phyloP scores from a whole-genome alignment of 2,888 invertebrate species.

The Slavum lentiscoides region DNA sequence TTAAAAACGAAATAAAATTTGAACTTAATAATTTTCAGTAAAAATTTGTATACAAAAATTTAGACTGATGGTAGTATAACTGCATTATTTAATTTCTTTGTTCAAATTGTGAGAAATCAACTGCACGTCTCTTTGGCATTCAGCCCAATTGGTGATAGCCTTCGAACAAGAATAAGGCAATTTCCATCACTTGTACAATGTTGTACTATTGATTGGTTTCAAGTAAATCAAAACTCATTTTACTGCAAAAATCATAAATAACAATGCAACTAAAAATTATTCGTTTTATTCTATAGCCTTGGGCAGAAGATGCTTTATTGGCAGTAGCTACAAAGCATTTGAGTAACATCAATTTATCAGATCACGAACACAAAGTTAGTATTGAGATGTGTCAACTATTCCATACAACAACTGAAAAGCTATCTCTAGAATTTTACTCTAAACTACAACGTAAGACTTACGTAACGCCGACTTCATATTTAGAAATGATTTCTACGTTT shows the following conservation, averaged over 20 bases:
- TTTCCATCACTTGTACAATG: conserved; percentile 93
- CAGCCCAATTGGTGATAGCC: conserved; percentile 87
- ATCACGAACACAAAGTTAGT: conserved; percentile 38
- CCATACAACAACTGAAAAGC: conserved; percentile 77
- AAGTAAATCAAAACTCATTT: conserved; percentile 61
- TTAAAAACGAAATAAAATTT: not conserved
- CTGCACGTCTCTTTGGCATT: conserved; percentile 86
- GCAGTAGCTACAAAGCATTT: conserved; percentile 68
- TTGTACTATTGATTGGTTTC: conserved; percentile 96
- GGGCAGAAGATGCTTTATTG: conserved; percentile 90
- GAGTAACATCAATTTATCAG: conserved; percentile 1
- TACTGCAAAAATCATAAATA: not conserved
- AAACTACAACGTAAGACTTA: conserved; percentile 79
- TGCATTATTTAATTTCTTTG: conserved; percentile 88
- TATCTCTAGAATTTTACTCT: conserved; percentile 69
- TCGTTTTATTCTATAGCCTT: conserved; percentile 60
- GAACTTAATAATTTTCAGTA: too few relatives aligned
- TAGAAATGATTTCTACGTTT: conserved; percentile 89
- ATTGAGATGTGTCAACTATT: conserved; percentile 89
- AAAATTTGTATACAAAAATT: not conserved
- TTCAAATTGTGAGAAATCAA: conserved; percentile 82
- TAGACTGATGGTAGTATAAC: conserved; percentile 90
- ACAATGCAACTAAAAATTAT: not conserved
- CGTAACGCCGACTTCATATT: conserved; percentile 90
- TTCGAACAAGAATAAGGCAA: conserved; percentile 80